A percentile compares a stretch with the other conserved stretches of the same genome.
These are phyloP conservation scores for Drosophila gunungcola DNA, from an alignment of 1,140 invertebrate genomes.

Conservation along the genomic window DNA sequence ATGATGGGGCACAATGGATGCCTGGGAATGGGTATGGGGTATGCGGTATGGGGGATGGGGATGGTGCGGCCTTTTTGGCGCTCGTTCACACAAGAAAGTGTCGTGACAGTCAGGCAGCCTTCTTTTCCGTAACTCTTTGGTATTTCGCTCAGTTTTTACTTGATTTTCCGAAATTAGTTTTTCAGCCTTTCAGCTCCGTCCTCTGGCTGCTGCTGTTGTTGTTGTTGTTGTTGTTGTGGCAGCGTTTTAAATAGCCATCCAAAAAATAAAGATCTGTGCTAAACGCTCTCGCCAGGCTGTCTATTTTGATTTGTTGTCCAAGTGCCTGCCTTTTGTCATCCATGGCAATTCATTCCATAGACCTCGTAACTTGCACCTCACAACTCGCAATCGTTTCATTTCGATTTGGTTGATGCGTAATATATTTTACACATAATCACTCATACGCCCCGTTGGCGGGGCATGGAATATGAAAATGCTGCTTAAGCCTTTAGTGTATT, in stretches of 20 bases:
- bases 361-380: not conserved
- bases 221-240: conserved; percentile 28
- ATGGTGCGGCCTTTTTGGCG: conserved; percentile 74
- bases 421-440: conserved; percentile 80
- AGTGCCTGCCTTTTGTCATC: conserved; percentile 61
- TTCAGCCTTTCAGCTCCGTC: conserved; percentile 45
- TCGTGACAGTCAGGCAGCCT: conserved; percentile 51
- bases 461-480: conserved; percentile 14
- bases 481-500: conserved; percentile 23
- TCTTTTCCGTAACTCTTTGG: conserved; percentile 81
- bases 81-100: conserved; percentile 77
- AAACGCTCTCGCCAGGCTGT: conserved; percentile 79
- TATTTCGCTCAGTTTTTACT: conserved; percentile 81
- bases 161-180: conserved; percentile 83
- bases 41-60: conserved; percentile 8
- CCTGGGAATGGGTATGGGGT: conserved; percentile 15
- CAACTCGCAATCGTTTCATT: conserved; percentile 37
- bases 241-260: conserved; percentile 75
- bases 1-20: conserved; percentile 46
- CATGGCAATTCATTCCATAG: conserved; percentile 25
- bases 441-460: conserved; percentile 58
- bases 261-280: conserved; percentile 76
- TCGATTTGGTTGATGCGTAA: conserved; percentile 66
- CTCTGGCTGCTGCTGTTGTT: not conserved
- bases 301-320: conserved; percentile 84